phyloP scores from a whole-genome alignment of 2,113 vertebrate genomes.

The Burhinus oedicnemus region DNA sequence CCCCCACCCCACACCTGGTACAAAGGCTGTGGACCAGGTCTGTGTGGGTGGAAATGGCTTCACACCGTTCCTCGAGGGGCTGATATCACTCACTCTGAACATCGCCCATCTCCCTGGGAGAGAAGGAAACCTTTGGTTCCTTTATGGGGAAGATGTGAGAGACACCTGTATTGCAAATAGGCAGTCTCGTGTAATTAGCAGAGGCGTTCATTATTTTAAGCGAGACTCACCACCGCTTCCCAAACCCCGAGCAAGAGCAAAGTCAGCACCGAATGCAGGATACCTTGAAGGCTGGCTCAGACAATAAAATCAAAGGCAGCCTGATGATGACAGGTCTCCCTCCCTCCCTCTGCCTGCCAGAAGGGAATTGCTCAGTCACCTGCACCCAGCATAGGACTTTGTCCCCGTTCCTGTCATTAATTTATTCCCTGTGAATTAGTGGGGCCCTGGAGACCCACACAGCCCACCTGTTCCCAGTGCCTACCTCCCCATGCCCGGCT shows the following conservation, averaged over 20 bases:
- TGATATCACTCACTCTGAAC: neutral
- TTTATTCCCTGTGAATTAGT: slow-evolving; percentile 43
- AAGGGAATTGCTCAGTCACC: slow-evolving; percentile 25
- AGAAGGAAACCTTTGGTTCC: neutral
- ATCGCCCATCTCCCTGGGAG: accelerated
- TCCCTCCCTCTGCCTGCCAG: neutral
- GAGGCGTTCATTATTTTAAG: neutral
- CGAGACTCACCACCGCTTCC: neutral
- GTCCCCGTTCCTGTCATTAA: neutral
- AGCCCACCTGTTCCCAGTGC: slow-evolving; percentile 59
- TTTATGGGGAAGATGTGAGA: neutral
- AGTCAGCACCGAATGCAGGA: accelerated
- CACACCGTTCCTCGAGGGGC: accelerated
- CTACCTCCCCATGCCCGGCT: neutral
- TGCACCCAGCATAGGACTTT: slow-evolving; percentile 11
- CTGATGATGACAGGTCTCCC: neutral
- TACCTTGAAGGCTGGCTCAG: neutral
- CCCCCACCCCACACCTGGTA: neutral
- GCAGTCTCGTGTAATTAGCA: neutral
- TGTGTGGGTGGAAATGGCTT: accelerated
- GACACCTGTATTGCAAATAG: neutral
- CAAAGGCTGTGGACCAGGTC: no score
- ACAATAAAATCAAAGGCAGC: neutral
- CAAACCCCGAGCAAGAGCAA: neutral
- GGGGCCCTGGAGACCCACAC: slow-evolving; percentile 41